A percentile compares a stretch with the other conserved stretches of the same genome.
Evolutionary conservation across 2,888 invertebrate species (phyloP).

Genomic region (Drosophila peninsularis): DNA sequence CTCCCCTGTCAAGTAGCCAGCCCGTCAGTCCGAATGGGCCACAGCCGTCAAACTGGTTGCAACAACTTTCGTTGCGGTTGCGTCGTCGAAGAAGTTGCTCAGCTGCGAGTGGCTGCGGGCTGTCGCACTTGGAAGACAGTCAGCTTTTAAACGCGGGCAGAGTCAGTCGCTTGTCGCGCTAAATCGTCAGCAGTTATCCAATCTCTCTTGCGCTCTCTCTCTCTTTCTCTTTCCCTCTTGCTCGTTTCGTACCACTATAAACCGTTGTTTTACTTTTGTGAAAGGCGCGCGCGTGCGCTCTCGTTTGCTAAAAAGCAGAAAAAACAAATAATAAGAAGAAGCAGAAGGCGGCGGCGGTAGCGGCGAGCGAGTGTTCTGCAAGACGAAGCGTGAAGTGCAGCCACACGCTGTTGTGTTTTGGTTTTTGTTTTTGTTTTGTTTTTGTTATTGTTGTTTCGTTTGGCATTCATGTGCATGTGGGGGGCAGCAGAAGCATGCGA

Average conservation of each 20-base stretch:
- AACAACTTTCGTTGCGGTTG: conserved; percentile 70
- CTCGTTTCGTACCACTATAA: not conserved
- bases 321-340: conserved; percentile 10
- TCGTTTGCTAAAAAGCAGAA: conserved; percentile 34
- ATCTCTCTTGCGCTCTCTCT: conserved; percentile 3
- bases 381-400: conserved; percentile 80
- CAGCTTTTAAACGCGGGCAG: conserved; percentile 56
- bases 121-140: conserved; percentile 55
- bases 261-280: conserved; percentile 20
- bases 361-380: conserved; percentile 71
- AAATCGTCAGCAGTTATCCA: conserved; percentile 6
- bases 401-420: conserved; percentile 36
- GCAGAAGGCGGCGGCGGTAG: conserved; percentile 1
- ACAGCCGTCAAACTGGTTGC: conserved; percentile 57
- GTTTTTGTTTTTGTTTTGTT: conserved; percentile 36
- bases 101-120: conserved; percentile 7
- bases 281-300: conserved; percentile 56
- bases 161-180: conserved; percentile 55
- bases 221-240: not conserved
- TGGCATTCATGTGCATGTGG: conserved; percentile 21
- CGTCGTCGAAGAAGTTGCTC: conserved; percentile 55
- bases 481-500: conserved; percentile 50
- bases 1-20: not conserved
- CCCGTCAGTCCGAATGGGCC: conserved; percentile 3
- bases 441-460: conserved; percentile 12